These are phyloP conservation scores for Zele albiditarsus DNA, from an alignment of 2,888 invertebrate species.

Conservation along the genomic window DNA sequence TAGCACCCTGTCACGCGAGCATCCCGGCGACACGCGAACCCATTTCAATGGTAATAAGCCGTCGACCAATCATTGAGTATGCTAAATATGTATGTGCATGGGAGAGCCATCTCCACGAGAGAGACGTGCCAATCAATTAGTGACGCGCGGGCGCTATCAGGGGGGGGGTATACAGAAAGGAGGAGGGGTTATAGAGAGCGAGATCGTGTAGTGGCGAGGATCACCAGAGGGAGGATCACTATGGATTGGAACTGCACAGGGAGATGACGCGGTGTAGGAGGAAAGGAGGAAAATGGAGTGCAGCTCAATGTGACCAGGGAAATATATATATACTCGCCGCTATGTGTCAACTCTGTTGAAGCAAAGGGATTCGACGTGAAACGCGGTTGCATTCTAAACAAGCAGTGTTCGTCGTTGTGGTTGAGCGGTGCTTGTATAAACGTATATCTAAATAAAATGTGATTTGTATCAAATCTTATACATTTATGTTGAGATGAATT, in stretches of 20 bases:
- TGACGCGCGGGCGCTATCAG: conserved; percentile 42
- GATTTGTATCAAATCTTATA: neutral
- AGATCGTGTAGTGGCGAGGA: conserved; percentile 30
- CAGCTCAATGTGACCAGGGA: conserved; percentile 7
- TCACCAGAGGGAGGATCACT: conserved; percentile 22
- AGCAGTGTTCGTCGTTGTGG: conserved; percentile 53
- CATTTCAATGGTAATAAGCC: conserved; percentile 55
- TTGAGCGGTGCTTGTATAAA: conserved; percentile 25
- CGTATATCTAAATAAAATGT: neutral
- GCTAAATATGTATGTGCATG: conserved; percentile 66
- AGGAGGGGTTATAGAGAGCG: conserved; percentile 22
- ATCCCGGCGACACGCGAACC: conserved; percentile 50
- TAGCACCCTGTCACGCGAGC: conserved; percentile 49
- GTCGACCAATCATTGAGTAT: conserved; percentile 63
- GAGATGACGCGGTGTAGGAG: conserved; percentile 31
- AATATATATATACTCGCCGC: neutral
- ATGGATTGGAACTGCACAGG: conserved; percentile 3
- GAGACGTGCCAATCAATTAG: conserved; percentile 66
- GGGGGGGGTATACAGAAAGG: conserved; percentile 29
- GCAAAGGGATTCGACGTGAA: conserved; percentile 58
- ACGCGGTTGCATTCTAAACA: conserved; percentile 65
- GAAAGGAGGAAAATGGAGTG: conserved; percentile 36
- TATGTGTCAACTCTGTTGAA: conserved; percentile 34
- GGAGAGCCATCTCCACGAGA: conserved; percentile 47
- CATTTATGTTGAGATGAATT: neutral